A percentile compares a stretch with the other conserved stretches of the same genome.
Conservation (phyloP, 2,797 vertebrate species). For the Meda fulgida region DNA sequence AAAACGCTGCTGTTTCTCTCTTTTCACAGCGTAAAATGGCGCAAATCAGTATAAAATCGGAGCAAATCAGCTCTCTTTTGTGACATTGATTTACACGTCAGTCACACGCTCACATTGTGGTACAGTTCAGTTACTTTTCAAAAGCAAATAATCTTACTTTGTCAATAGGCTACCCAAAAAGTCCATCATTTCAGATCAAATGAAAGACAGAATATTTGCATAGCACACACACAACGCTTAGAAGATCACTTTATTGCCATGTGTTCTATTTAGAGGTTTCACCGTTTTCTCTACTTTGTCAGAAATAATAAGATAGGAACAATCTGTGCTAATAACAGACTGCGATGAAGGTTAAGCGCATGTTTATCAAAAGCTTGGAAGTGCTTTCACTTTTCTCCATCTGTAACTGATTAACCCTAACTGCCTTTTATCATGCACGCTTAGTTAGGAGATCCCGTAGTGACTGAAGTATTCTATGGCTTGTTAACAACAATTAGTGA, state of each 20-base stretch:
- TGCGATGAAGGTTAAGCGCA: conserved; percentile 73
- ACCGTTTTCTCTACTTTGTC: conserved; percentile 24
- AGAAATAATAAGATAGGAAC: conserved; percentile 70
- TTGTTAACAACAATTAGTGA: conserved; percentile 87
- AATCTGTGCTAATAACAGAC: conserved; percentile 70
- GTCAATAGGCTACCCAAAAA: not conserved
- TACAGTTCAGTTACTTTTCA: conserved; percentile 13
- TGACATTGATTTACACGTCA: conserved; percentile 67
- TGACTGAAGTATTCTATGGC: conserved; percentile 77
- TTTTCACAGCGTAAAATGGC: conserved; percentile 61
- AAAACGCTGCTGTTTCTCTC: conserved; percentile 54
- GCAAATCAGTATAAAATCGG: conserved; percentile 80
- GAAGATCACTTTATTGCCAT: conserved; percentile 12
- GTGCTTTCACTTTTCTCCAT: conserved; percentile 72
- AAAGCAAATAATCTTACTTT: conserved; percentile 6
- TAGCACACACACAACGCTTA: not conserved
- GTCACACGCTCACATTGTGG: conserved; percentile 76
- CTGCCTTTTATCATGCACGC: conserved; percentile 74
- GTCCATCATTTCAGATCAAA: not conserved
- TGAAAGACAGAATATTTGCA: conserved; percentile 1
- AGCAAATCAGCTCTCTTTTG: conserved; percentile 69
- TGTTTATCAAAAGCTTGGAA: conserved; percentile 73
- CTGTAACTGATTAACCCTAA: conserved; percentile 80
- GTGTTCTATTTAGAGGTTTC: not conserved
- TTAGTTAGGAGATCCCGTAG: conserved; percentile 70